Conservation (phyloP, 2,888 invertebrate genomes). For the Apamea epomidion region DNA sequence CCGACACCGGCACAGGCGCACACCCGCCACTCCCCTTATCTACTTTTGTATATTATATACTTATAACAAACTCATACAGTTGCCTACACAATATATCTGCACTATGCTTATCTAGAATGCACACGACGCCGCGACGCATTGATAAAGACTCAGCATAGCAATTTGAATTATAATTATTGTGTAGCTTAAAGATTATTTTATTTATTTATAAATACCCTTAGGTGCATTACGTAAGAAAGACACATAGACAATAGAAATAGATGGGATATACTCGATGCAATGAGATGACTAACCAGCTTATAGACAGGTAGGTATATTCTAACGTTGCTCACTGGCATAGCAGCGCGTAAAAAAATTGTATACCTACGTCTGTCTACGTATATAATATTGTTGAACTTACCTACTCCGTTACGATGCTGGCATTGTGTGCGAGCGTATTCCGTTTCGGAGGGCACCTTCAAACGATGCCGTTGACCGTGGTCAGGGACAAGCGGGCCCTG, state of each 20-base stretch:
- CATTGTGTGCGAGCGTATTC: conserved; percentile 61
- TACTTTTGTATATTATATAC: conserved; percentile 36
- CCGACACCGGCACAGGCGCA: conserved; percentile 26
- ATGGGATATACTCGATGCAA: conserved; percentile 16
- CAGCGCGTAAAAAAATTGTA: conserved; percentile 28
- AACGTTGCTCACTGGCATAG: conserved; percentile 9
- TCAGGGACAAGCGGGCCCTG: conserved; percentile 86
- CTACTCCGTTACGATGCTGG: conserved; percentile 45
- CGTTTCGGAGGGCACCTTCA: conserved; percentile 86
- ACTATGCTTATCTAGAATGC: conserved; percentile 73
- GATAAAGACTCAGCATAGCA: conserved; percentile 55
- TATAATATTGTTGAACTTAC: conserved; percentile 6
- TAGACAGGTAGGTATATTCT: background rate
- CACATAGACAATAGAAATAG: conserved; percentile 25
- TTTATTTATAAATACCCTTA: conserved; percentile 21
- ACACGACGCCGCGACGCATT: conserved; percentile 49
- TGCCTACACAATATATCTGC: conserved; percentile 60
- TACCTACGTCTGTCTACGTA: conserved; percentile 30
- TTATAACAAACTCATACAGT: conserved; percentile 41
- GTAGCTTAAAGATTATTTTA: conserved; percentile 27
- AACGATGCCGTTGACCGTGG: conserved; percentile 88
- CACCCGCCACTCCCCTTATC: conserved; percentile 50
- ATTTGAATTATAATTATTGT: conserved; percentile 33
- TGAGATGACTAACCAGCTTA: conserved; percentile 35
- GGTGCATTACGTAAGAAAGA: conserved; percentile 27